Base-by-base conservation (phyloP, 2,888 invertebrate species). In the Diachrysia chrysitis region DNA sequence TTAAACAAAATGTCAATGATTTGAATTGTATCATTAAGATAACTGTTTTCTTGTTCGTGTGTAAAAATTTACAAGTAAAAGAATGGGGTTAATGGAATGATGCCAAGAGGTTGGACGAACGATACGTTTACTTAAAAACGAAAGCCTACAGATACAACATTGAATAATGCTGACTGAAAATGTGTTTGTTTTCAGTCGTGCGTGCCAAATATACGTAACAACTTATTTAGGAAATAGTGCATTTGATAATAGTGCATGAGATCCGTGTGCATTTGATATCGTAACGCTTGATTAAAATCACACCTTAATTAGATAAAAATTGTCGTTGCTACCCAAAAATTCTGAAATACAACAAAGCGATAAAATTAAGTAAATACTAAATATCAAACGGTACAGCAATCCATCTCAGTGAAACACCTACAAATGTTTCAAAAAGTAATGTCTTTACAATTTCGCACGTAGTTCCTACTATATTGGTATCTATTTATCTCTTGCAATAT, bases 1-100 rank as follows among this genome's bases (percentile, higher is more conserved):
- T 71, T 71, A 76, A 42, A 67, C 67, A 58, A 74, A 78, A 83
- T 81, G 78, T 83, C 83, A 83, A 82, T 76, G 66, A 76, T 81
- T 74, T 79, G 69, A 70, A 71, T 73, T 66, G 68, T 76, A 68
- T 71, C 76, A 80, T 80, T 81, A 81, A 56, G 55, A 42, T 81
- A 81, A 77, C 82, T 76, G 80, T 76, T 62, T 48, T 68, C 48
- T 16, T 23, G 19, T n/a, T 4, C 2, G 71, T 73, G 76, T 71
- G 76, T 78, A 61, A 75, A 74, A 67, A 66, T 67, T 73, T 66
- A 81, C 63, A 67, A 63, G 73, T 76, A 73, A 53, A 17, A n/a
- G 53, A 80, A 71, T 59, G 67, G 51, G 82, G 66, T 59, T 73
- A 48, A n/a, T 10, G 29, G 21, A 73, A 60, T 29, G 46, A 65